A percentile compares a stretch with the other conserved stretches of the same genome.
These are phyloP conservation scores for Heliothis virescens DNA, from an alignment of 1,140 invertebrate genomes.

Conservation along the genomic window DNA sequence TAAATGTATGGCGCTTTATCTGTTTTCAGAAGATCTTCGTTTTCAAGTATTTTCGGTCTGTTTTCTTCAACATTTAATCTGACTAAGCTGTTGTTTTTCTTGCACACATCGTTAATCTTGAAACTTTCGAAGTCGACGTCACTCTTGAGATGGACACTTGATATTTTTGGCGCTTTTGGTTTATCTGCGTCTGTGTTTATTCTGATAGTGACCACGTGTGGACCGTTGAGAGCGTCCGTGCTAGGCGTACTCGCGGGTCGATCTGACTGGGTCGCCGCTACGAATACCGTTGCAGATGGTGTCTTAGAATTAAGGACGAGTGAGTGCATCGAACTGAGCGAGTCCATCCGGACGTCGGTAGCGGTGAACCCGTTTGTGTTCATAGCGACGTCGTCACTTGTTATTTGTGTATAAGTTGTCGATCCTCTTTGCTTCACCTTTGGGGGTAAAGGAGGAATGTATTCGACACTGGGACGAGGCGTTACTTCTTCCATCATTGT, in stretches of 20 bases:
- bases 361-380: slow-evolving; percentile 71
- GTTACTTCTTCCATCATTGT: slow-evolving; percentile 83
- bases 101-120: slow-evolving; percentile 74
- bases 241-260: slow-evolving; percentile 76
- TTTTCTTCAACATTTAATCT: slow-evolving; percentile 76
- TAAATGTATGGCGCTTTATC: slow-evolving; percentile 82
- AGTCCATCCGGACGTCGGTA: slow-evolving; percentile 73
- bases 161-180: slow-evolving; percentile 83
- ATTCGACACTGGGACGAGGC: slow-evolving; percentile 74
- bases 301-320: slow-evolving; percentile 85
- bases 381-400: slow-evolving; percentile 67
- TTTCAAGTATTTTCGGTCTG: slow-evolving; percentile 75
- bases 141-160: slow-evolving; percentile 82
- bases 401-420: slow-evolving; percentile 81
- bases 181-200: slow-evolving; percentile 88
- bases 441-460: slow-evolving; percentile 76
- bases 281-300: slow-evolving; percentile 88
- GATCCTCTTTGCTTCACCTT: slow-evolving; percentile 76
- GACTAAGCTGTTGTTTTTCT: slow-evolving; percentile 77
- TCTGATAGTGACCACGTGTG: slow-evolving; percentile 90
- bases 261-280: slow-evolving; percentile 86
- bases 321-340: slow-evolving; percentile 84
- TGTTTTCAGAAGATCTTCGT: slow-evolving; percentile 74
- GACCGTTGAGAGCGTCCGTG: slow-evolving; percentile 79
- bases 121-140: slow-evolving; percentile 76